phyloP scores from a whole-genome alignment of 2,888 invertebrate genomes.

The Cheilosia urbana region DNA sequence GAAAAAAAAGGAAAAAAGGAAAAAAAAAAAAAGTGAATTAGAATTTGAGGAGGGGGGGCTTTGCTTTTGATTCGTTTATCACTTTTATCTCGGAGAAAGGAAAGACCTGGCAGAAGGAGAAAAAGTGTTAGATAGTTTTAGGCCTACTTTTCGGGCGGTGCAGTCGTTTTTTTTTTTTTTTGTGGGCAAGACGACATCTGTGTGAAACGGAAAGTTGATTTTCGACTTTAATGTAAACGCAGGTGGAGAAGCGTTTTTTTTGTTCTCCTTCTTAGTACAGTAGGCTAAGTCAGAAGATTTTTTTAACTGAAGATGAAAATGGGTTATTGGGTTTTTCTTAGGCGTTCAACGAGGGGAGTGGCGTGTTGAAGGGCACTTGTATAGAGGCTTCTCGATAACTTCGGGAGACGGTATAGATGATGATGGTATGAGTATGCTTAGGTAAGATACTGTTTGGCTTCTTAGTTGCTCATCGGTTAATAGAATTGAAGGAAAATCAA shows the following conservation, averaged over 20 bases:
- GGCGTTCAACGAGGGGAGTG: neutral
- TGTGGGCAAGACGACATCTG: constrained; percentile 30
- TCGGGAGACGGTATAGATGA: too few relatives aligned
- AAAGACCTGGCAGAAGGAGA: constrained; percentile 1
- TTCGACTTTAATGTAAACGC: constrained; percentile 50
- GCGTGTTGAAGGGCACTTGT: neutral
- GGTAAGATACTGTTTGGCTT: too few relatives aligned
- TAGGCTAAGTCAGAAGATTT: constrained; percentile 16
- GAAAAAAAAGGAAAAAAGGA: too few relatives aligned
- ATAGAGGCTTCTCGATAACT: too few relatives aligned
- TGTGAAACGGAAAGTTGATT: constrained; percentile 71
- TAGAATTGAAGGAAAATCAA: too few relatives aligned
- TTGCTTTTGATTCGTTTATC: constrained; percentile 36
- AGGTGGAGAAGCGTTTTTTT: constrained; percentile 2
- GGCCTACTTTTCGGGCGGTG: constrained; percentile 56
- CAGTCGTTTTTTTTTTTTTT: constrained; percentile 1
- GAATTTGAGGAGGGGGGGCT: constrained; percentile 44
- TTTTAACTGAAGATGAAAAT: constrained; percentile 26
- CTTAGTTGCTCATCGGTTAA: too few relatives aligned
- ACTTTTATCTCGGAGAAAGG: constrained; percentile 3
- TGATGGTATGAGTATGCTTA: too few relatives aligned
- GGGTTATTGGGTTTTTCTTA: constrained; percentile 50
- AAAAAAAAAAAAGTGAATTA: constrained; percentile 65
- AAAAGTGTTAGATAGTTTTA: constrained; percentile 34
- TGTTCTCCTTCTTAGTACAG: neutral